These are phyloP conservation scores for Thunnus maccoyii DNA, from an alignment of 2,113 vertebrate genomes.

Conservation along the genomic window DNA sequence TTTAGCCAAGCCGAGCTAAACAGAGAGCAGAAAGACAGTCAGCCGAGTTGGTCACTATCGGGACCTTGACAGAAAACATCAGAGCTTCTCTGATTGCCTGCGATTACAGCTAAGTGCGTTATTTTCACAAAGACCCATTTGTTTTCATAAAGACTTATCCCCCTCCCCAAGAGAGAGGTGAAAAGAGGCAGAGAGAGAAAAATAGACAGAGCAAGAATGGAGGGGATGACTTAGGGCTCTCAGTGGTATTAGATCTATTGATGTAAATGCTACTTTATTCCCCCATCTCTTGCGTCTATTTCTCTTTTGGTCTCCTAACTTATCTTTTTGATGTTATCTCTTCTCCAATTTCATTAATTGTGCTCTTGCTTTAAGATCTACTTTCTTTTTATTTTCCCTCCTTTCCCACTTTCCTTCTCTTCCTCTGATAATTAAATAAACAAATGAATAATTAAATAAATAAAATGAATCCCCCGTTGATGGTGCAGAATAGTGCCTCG, in stretches of 20 bases:
- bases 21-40: conserved; percentile 31
- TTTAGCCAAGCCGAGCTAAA: conserved; percentile 25
- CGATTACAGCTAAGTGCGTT: conserved; percentile 74
- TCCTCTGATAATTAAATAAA: neutral
- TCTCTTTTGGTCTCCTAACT: conserved; percentile 21
- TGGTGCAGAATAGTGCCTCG: conserved; percentile 31
- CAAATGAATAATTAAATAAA: conserved; percentile 14
- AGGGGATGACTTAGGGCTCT: conserved; percentile 32
- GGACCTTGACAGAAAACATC: conserved; percentile 61
- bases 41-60: conserved; percentile 41
- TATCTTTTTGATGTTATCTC: conserved; percentile 1
- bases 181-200: conserved; percentile 36
- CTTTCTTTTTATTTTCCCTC: neutral
- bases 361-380: neutral
- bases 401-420: neutral
- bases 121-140: conserved; percentile 72
- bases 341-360: neutral
- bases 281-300: conserved; percentile 4
- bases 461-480: conserved; percentile 21
- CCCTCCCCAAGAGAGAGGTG: conserved; percentile 44
- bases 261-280: conserved; percentile 48
- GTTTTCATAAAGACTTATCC: conserved; percentile 70
- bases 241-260: conserved; percentile 52
- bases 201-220: conserved; percentile 14
- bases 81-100: conserved; percentile 64